Percentiles rank a stretch among this genome's conserved stretches.
Evolutionary conservation across 2,797 vertebrate species (phyloP).

Genomic region (Cercopithecus neglectus): DNA sequence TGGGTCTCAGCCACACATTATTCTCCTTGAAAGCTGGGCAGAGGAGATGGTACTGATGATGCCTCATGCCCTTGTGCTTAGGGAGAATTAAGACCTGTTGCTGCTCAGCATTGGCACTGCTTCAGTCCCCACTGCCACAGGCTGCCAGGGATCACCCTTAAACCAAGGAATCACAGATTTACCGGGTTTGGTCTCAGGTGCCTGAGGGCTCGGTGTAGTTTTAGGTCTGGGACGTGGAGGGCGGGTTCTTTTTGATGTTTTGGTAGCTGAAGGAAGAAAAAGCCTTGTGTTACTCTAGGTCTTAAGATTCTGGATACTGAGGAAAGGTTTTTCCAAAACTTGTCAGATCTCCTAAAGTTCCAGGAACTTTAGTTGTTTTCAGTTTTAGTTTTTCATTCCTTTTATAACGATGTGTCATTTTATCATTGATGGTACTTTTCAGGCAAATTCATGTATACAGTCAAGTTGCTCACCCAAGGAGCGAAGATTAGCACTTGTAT

Average conservation of each 20-base stretch:
- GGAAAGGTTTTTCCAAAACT: neutral
- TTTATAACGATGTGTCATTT: neutral
- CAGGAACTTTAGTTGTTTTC: neutral
- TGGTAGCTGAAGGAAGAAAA: slow-evolving; percentile 71
- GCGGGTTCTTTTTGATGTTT: slow-evolving; percentile 39
- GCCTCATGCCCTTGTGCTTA: neutral
- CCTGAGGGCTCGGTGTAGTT: slow-evolving; percentile 75
- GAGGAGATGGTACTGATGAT: neutral
- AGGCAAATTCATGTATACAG: neutral
- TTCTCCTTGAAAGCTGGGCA: neutral
- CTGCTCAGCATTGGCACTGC: neutral
- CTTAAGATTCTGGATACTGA: neutral
- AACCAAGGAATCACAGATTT: slow-evolving; percentile 50
- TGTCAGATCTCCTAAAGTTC: slow-evolving; percentile 2
- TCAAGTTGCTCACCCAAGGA: neutral
- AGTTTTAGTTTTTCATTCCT: neutral
- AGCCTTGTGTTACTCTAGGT: slow-evolving; percentile 38
- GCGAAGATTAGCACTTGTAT: neutral
- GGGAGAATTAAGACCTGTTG: neutral
- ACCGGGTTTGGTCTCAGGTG: slow-evolving; percentile 77
- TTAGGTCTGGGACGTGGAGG: slow-evolving; percentile 65
- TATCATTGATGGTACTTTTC: neutral
- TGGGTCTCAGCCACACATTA: neutral
- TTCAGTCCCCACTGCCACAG: neutral
- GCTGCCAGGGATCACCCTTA: neutral